Evolutionary conservation across 2,113 vertebrate genomes (phyloP).

Genomic region (Microtus richardsoni): DNA sequence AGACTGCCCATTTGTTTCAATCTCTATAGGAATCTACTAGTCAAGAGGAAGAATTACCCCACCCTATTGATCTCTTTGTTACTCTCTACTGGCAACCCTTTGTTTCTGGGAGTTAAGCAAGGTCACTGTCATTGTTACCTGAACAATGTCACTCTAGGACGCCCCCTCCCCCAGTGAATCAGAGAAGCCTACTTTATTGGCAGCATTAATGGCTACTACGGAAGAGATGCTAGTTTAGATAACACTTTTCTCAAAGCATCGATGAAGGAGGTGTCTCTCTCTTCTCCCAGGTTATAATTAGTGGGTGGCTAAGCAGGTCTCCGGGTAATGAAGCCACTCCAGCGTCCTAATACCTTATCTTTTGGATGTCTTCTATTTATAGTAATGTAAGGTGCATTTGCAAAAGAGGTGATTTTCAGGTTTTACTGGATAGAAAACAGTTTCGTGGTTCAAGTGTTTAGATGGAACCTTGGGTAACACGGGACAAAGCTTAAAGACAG

Average conservation of each 20-base stretch:
- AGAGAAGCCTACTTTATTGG: not conserved
- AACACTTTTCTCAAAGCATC: not conserved
- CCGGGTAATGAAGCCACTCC: not conserved
- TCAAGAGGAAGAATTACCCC: not conserved
- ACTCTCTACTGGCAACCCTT: not conserved
- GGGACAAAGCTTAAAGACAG: not conserved
- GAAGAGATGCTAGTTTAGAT: not conserved
- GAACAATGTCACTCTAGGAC: not conserved
- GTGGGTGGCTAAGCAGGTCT: not conserved
- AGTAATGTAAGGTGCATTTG: conserved; percentile 22
- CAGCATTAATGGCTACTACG: not conserved
- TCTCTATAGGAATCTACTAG: not conserved
- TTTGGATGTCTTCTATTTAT: conserved; percentile 34
- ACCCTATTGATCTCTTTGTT: not conserved
- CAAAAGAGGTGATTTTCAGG: conserved; percentile 45
- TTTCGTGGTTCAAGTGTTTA: not conserved
- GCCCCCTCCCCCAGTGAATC: not conserved
- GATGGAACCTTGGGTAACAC: not conserved
- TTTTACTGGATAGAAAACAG: conserved; percentile 32
- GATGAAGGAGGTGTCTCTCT: conserved; percentile 17
- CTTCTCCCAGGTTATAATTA: conserved; percentile 35
- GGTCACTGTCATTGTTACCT: too few species aligned
- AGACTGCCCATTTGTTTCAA: not conserved
- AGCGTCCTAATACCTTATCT: not conserved
- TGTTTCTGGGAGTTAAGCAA: not conserved